Evolutionary conservation across 2,113 vertebrate genomes (phyloP).

Genomic region (Callipepla californica): DNA sequence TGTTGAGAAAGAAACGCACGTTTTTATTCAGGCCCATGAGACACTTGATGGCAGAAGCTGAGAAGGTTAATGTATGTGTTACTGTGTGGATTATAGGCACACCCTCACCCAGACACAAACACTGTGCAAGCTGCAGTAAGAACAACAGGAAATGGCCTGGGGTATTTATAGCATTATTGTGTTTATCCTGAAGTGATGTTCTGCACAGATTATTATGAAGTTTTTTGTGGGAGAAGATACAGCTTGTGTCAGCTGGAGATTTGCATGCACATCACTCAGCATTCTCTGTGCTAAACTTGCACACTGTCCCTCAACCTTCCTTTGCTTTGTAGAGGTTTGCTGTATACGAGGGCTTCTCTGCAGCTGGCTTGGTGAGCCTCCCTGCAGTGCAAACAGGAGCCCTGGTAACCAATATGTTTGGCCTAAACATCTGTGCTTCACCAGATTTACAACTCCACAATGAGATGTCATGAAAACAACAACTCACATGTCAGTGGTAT

Average conservation of each 20-base stretch:
- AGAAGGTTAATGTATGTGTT: constrained; percentile 51
- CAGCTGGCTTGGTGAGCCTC: not conserved
- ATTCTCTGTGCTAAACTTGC: not conserved
- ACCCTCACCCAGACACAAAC: constrained; percentile 71
- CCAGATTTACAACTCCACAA: not conserved
- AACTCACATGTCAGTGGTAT: accelerated
- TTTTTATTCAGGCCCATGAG: not conserved
- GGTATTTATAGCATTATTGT: constrained; percentile 79
- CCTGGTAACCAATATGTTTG: not conserved
- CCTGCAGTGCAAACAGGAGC: not conserved
- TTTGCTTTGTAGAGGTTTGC: not conserved
- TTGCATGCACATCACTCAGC: not conserved
- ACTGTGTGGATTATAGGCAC: constrained; percentile 65
- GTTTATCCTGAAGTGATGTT: constrained; percentile 79
- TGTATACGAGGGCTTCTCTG: not conserved
- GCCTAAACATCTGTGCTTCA: not conserved
- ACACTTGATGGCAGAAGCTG: not conserved
- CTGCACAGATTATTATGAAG: constrained; percentile 72
- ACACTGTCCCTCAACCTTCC: not conserved
- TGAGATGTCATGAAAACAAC: not conserved
- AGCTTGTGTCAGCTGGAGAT: constrained; percentile 58
- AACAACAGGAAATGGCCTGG: constrained; percentile 81
- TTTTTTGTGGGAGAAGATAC: constrained; percentile 59
- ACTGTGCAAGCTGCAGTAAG: constrained; percentile 69
- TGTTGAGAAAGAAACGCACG: not conserved